Evolutionary conservation across 2,888 invertebrate genomes (phyloP).

Genomic region (Xanthostigma xanthostigma): DNA sequence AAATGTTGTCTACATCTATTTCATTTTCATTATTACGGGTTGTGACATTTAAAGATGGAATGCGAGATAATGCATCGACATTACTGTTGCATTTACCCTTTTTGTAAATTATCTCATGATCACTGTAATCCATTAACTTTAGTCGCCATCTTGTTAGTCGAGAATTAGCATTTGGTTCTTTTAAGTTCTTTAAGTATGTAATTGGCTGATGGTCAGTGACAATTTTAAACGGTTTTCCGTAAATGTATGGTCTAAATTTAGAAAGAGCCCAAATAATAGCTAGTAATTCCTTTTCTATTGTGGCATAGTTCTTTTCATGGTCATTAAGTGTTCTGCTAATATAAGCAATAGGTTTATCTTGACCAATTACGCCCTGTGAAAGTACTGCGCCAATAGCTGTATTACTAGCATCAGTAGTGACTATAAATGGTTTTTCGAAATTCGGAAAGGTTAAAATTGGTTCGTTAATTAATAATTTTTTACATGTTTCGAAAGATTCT

Average conservation of each 20-base stretch:
- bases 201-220: constrained; percentile 25
- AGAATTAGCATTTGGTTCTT: constrained; percentile 20
- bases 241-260: constrained; percentile 18
- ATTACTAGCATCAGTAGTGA: constrained; percentile 15
- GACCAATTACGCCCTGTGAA: constrained; percentile 9
- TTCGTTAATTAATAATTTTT: constrained; percentile 7
- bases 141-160: constrained; percentile 22
- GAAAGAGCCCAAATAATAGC: constrained; percentile 17
- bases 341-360: constrained; percentile 13
- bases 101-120: constrained; percentile 18
- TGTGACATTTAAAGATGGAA: constrained; percentile 11
- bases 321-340: constrained; percentile 13
- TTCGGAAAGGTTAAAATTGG: constrained; percentile 12
- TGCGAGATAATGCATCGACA: constrained; percentile 16
- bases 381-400: constrained; percentile 13
- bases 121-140: constrained; percentile 19
- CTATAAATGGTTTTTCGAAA: constrained; percentile 12
- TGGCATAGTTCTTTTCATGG: constrained; percentile 14
- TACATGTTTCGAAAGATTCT: constrained; percentile 9
- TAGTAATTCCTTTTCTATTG: constrained; percentile 18
- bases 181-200: constrained; percentile 21
- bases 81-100: constrained; percentile 17
- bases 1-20: too few species aligned
- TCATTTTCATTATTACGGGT: too few species aligned
- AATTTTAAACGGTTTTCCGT: constrained; percentile 21